Conservation (phyloP, 2,797 vertebrate genomes). For the Diplodus sargus region DNA sequence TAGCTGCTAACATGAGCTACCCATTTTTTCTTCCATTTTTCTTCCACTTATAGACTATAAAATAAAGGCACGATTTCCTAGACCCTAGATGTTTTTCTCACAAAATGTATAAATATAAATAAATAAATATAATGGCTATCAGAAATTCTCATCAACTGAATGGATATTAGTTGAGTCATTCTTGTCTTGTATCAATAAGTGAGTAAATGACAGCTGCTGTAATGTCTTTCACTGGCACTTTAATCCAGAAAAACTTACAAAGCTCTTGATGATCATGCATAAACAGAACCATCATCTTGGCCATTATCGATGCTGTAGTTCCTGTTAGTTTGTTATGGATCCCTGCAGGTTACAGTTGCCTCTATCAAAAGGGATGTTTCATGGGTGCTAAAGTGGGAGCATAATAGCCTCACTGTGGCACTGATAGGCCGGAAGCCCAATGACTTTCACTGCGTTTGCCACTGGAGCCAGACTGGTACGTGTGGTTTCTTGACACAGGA, state of each 20-base stretch:
- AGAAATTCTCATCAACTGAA: neutral
- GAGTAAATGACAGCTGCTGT: neutral
- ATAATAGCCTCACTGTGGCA: constrained; percentile 71
- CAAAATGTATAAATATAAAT: no score
- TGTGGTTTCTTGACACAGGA: constrained; percentile 62
- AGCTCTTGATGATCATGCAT: neutral
- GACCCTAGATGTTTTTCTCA: neutral
- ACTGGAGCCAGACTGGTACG: constrained; percentile 47
- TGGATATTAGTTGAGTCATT: neutral
- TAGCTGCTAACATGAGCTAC: neutral
- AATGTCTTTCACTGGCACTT: neutral
- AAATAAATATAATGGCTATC: no score
- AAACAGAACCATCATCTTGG: constrained; percentile 16
- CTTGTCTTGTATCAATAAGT: neutral
- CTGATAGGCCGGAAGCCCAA: constrained; percentile 68
- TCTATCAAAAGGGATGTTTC: constrained; percentile 39
- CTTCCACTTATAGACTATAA: neutral
- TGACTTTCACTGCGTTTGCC: constrained; percentile 63
- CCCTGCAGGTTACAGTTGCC: constrained; percentile 28
- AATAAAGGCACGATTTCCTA: neutral
- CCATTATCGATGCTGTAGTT: constrained; percentile 7
- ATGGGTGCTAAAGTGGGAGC: constrained; percentile 49
- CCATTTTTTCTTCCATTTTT: neutral
- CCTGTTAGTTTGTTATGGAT: constrained; percentile 32
- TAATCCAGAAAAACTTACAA: constrained; percentile 5